Evolutionary conservation across 92 coral and sea anemone genomes (phyloP), one percentile per base, ranked within the genome.

Genomic region (Pocillopora meandrina): DNA sequence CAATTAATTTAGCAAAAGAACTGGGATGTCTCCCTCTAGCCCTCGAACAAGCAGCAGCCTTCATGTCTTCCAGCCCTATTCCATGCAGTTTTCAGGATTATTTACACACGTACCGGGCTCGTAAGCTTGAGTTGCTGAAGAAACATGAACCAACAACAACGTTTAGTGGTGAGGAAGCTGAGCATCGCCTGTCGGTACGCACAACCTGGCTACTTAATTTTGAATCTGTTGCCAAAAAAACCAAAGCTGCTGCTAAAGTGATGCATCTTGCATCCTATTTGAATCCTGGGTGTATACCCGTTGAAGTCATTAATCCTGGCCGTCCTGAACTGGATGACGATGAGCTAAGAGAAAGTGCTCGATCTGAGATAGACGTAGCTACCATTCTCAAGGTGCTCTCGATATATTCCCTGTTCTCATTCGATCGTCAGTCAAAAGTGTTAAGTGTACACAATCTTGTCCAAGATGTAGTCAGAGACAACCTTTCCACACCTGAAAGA

Each of bases 11-110:
- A 18, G 68, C 58, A 55, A 64, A 66, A 9, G 90, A 86, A 56
- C 90, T 90, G 16, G 92, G 92, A 20, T 52, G 72, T 11, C 72
- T 86, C 0, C 92, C 92, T 7, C 58, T 90, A 56, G 92, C 92
- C 34, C 72, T 90, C 36, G 92, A 90, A 47, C 92, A 90, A 86
- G 92, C 92, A n/a, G 85, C 80, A 15, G 87, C 92, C 12, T 80
- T 81, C 55, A 86, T 90, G 55, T 80, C 77, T 21, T 68, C 69
- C 17, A 83, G 75, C 31, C 71, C 71, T 65, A 65, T 65, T 23
- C 71, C 71, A 6, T 65, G 72, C 59, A 65, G 81, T 13, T 79
- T 89, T 36, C 61, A 82, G 5, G 33, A n/a, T 16, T 89, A 89
- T 84, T 71, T 80, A 33, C 76, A 84, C 0, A 59, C 73, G 35